Conservation (phyloP, 2,113 vertebrate genomes). For the Leucopsar rothschildi region DNA sequence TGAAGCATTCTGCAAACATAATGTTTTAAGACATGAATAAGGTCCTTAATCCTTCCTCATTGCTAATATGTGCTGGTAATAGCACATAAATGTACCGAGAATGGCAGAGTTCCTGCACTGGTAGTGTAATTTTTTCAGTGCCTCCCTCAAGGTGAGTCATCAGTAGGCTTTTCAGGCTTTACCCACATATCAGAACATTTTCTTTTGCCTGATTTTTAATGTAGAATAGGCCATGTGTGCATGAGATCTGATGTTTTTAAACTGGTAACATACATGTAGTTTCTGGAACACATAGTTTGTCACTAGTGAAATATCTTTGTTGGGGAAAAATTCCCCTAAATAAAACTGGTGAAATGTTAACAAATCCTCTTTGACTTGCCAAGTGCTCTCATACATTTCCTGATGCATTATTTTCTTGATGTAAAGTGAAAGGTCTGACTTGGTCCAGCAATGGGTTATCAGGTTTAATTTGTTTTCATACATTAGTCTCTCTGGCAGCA, state of each 20-base stretch:
- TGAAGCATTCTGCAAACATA: background rate
- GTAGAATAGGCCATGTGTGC: fast-evolving
- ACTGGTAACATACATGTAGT: background rate
- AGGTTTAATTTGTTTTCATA: background rate
- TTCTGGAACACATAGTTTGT: background rate
- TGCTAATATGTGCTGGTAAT: background rate
- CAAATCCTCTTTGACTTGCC: background rate
- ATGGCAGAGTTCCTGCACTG: background rate
- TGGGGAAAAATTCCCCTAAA: background rate
- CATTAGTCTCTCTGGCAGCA: background rate
- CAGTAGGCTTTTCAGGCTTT: background rate
- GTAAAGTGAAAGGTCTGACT: background rate
- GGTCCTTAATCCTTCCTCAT: background rate
- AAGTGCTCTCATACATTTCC: background rate
- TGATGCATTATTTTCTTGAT: background rate
- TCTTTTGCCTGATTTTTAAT: background rate
- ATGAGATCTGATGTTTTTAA: background rate
- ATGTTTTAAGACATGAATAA: background rate
- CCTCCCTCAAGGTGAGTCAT: background rate
- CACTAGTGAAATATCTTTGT: background rate
- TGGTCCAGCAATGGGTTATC: background rate
- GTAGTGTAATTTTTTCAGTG: background rate
- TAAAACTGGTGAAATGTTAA: background rate
- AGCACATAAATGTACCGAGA: background rate
- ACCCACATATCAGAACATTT: background rate